Evolutionary conservation across 2,888 invertebrate genomes (phyloP).

Genomic region (Aelia acuminata): DNA sequence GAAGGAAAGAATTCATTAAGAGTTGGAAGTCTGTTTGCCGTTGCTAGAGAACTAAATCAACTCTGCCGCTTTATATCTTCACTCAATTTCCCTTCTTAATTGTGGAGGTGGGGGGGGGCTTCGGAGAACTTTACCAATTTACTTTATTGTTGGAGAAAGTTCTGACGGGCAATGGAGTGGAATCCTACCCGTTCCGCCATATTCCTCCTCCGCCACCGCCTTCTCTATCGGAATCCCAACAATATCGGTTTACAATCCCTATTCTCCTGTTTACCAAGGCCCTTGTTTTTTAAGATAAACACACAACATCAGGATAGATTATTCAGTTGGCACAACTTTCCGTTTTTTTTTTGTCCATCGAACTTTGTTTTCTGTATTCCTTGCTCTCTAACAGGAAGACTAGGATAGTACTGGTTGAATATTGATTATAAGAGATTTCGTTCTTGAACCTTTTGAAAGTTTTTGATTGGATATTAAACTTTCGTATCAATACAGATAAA

Average conservation of each 20-base stretch:
- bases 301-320: not conserved
- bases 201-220: not conserved
- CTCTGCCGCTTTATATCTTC: slow-evolving; percentile 52
- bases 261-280: not conserved
- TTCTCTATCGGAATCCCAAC: slow-evolving; percentile 4
- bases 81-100: slow-evolving; percentile 58
- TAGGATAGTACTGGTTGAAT: not conserved
- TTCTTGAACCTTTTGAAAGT: too few species aligned
- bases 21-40: slow-evolving; percentile 29
- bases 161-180: slow-evolving; percentile 53
- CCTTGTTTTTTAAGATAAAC: slow-evolving; percentile 20
- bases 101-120: not conserved
- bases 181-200: slow-evolving; percentile 39
- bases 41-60: slow-evolving; percentile 36
- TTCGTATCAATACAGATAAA: too few species aligned
- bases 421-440: not conserved
- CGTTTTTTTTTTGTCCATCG: not conserved
- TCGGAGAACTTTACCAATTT: slow-evolving; percentile 54
- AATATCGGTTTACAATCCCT: slow-evolving; percentile 25
- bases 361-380: not conserved
- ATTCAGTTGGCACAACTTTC: slow-evolving; percentile 36
- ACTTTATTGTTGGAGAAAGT: slow-evolving; percentile 54
- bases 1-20: slow-evolving; percentile 47
- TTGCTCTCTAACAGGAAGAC: not conserved
- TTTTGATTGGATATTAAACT: too few species aligned